Percentiles rank a stretch among this genome's conserved stretches.
These are phyloP conservation scores for Tanypteryx hageni DNA, from an alignment of 2,888 invertebrate genomes.

Conservation along the genomic window DNA sequence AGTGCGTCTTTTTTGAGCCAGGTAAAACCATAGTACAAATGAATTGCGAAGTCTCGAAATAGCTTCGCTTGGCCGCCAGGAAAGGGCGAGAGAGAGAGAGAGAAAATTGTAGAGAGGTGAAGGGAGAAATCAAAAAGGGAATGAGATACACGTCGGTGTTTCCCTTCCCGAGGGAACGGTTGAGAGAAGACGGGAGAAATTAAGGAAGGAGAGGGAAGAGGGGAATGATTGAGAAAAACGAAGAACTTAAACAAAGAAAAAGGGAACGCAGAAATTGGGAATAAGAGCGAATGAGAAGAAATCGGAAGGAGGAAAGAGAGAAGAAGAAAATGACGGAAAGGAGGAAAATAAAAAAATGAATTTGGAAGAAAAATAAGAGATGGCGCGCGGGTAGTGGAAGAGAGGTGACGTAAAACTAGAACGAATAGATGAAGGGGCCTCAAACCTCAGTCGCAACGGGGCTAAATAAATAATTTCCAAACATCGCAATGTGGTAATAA, in stretches of 20 bases:
- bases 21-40: neutral
- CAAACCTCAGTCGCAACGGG: no score
- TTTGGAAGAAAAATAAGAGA: neutral
- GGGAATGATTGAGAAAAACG: no score
- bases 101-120: neutral
- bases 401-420: no score
- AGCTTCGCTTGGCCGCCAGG: neutral
- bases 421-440: no score
- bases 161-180: neutral
- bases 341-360: neutral
- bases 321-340: neutral
- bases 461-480: no score
- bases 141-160: neutral
- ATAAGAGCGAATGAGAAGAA: neutral
- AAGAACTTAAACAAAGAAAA: no score
- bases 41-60: neutral
- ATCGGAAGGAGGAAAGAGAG: neutral
- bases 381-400: no score
- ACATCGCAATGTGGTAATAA: no score
- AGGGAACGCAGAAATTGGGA: no score
- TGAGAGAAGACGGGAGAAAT: neutral
- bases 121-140: neutral
- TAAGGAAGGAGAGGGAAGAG: no score
- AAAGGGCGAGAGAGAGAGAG: neutral
- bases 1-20: neutral